phyloP scores from a whole-genome alignment of 2,113 vertebrate genomes.

The Mus pahari region DNA sequence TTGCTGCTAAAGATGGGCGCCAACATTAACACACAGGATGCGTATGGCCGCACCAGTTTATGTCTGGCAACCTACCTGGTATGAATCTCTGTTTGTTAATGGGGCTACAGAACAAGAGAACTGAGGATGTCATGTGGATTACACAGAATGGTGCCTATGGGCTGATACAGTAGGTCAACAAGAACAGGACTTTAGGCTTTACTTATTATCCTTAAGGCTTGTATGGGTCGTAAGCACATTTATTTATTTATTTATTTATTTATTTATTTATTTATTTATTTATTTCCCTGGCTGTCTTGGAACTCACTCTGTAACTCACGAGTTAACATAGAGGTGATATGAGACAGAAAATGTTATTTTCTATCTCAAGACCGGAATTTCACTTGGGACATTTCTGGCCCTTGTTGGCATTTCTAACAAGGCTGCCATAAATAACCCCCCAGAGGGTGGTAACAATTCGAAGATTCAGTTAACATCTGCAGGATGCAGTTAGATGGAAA shows the following conservation, averaged over 20 bases:
- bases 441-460: background rate
- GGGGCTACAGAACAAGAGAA: background rate
- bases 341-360: background rate
- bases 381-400: background rate
- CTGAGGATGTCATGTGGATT: background rate
- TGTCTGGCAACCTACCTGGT: conserved; percentile 94
- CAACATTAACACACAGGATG: conserved; percentile 93
- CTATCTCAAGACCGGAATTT: background rate
- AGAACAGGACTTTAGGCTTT: background rate
- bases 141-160: background rate
- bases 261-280: too few relatives aligned
- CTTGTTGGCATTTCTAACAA: background rate
- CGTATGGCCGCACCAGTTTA: conserved; percentile 91
- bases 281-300: too few relatives aligned
- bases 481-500: background rate
- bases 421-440: background rate
- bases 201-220: background rate
- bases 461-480: background rate
- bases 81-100: conserved; percentile 47
- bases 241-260: too few relatives aligned
- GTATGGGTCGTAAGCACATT: background rate
- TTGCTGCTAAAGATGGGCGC: conserved; percentile 95
- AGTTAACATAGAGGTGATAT: background rate
- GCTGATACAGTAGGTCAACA: background rate
- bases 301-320: background rate